Base-by-base conservation (phyloP, 2,888 invertebrate genomes). In the Orthonychiurus folsomi region DNA sequence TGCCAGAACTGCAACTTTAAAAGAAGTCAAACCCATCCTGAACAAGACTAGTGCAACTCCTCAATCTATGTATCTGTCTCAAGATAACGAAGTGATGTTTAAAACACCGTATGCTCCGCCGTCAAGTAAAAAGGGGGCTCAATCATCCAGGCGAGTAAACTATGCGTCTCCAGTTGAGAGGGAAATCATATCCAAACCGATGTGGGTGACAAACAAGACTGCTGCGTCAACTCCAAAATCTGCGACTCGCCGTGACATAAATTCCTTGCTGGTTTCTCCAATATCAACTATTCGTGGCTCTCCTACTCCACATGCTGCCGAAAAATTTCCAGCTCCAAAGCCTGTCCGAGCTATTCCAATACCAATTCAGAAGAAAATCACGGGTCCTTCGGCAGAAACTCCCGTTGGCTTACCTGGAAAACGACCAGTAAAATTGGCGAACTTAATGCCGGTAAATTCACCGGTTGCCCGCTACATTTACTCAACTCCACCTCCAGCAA, bases 381-480 rank as follows among this genome's bases (percentile, higher is more conserved):
- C 37, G 5, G 15, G 9, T 37, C 37, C 37, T 37, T 37, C 37
- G 37, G 37, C 37, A 37, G 9, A 9, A 9, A 5, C 5, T 5
- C 9, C 37, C 5, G 37, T 37, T 5, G 37, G 37, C 9, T 9
- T 37, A 15, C 5, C 5, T 9, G 37, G 9, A 37, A 37, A 15
- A n/a, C 48, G 12, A 47, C 12, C 48, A 12, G 48, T 47, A 47
- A 47, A 12, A 12, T 12, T 15, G 48, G 52, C 52, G 5, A 52
- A 52, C 3, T 20, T 21, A 12, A 52, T 5, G 3, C 9, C 52
- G 12, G n/a, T 55, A 23, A 55, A 55, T 24, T 55, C 55, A 3
- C 55, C 55, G 2, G 55, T 55, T 55, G 55, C 55, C 25, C 21
- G 12, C 3, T 55, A 55, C 18, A 24, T 55, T 24, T 55, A 55